These are phyloP conservation scores for Myopa tessellatipennis DNA, from an alignment of 2,888 invertebrate genomes.

Conservation along the genomic window DNA sequence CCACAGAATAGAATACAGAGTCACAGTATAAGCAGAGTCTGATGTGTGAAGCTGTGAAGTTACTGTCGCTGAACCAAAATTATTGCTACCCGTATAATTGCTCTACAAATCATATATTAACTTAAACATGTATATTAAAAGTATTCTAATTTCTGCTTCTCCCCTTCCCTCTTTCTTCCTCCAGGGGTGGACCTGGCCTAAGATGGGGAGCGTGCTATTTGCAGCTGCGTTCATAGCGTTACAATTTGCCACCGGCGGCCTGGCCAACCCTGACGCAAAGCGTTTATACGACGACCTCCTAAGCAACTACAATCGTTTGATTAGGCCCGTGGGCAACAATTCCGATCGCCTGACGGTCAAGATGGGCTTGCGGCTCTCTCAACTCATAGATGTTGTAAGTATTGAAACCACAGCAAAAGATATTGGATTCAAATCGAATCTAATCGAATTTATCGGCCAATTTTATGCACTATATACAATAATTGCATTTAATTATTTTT, in stretches of 20 bases:
- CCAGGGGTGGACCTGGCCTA: conserved; percentile 87
- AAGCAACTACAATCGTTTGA: conserved; percentile 94
- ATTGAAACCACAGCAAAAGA: conserved; percentile 44
- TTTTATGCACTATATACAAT: no score
- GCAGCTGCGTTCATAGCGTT: conserved; percentile 80
- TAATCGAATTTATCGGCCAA: no score
- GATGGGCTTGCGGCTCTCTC: conserved; percentile 90
- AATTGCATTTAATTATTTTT: no score
- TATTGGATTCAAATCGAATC: neutral
- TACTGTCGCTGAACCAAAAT: no score
- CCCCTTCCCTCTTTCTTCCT: conserved; percentile 59
- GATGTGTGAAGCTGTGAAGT: no score
- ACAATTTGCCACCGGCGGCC: conserved; percentile 80
- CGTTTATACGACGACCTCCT: conserved; percentile 95
- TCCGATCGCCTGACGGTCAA: conserved; percentile 94
- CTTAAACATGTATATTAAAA: no score
- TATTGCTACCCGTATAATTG: no score
- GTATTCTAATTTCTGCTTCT: neutral
- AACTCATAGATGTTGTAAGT: conserved; percentile 94
- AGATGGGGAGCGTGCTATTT: conserved; percentile 82
- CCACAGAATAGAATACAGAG: no score
- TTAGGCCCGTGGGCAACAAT: conserved; percentile 94
- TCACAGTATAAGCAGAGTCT: no score
- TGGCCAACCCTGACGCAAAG: conserved; percentile 92
- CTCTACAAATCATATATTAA: no score